Evolutionary conservation across 2,797 vertebrate genomes (phyloP), one percentile per base, ranked within the genome.

Genomic region (Crypturellus tataupa): DNA sequence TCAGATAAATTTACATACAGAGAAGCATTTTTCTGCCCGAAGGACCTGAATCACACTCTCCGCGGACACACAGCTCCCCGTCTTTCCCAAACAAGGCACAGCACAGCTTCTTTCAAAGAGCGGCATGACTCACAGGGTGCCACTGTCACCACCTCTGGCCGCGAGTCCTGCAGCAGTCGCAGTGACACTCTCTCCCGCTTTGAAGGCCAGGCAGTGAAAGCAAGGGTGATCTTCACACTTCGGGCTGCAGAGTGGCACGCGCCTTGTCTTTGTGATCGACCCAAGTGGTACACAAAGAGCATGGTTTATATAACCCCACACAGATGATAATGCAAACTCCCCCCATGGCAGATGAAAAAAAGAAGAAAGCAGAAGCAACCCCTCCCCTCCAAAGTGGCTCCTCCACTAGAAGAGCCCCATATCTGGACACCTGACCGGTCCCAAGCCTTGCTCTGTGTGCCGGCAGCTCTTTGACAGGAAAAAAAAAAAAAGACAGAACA

Each of bases 151-250:
- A 76, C 2, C 3, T 73, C 80, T 70, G 46, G 44, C 75, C 80
- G 73, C 8, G 49, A 93, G 71, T 64, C 75, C 78, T 79, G 93
- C 88, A 94, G 87, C 93, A 80, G 42, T 59, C 88, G 31, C 53
- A 31, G 59, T 58, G 59, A 94, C 82, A 85, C 84, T 27, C 51
- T 69, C 33, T 10, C 49, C 81, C 11, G 3, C 81, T 95, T 93
- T 91, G 84, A 92, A 73, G 65, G 9, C 49, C 23, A 59, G 31
- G 71, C 2, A 15, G 19, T 89, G 89, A 87, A 87, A 83, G 65
- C 51, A 79, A 89, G 82, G 80, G 21, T 0, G 0, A 86, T 80
- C 60, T 55, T 95, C 82, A 85, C 88, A 58, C 93, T 53, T 86
- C 63, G 67, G 49, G n/a, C 65, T 79, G 73, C 59, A 86, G 64